These are phyloP conservation scores for Scaeva pyrastri DNA, from an alignment of 2,888 invertebrate species.

Conservation along the genomic window DNA sequence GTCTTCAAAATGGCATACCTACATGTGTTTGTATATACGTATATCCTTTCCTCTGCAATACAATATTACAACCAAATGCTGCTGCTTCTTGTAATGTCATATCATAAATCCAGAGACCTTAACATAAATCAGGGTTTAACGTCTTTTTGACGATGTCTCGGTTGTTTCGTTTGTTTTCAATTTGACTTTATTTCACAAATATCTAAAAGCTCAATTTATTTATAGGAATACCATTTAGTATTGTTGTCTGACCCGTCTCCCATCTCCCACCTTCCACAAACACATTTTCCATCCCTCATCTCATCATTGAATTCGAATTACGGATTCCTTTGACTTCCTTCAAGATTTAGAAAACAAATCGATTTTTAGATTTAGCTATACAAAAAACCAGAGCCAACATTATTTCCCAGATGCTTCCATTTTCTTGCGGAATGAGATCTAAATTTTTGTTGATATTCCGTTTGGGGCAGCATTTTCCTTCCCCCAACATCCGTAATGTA, in stretches of 20 bases:
- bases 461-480: background rate
- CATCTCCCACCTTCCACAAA: too few relatives aligned
- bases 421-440: constrained; percentile 14
- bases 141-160: constrained; percentile 43
- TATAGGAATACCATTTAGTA: constrained; percentile 1
- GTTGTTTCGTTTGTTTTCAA: constrained; percentile 57
- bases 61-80: constrained; percentile 25
- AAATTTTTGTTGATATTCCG: constrained; percentile 8
- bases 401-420: constrained; percentile 49
- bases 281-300: background rate
- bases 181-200: constrained; percentile 54
- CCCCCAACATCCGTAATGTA: background rate
- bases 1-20: too few relatives aligned
- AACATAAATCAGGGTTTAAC: constrained; percentile 48
- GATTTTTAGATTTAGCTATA: background rate
- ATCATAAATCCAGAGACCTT: constrained; percentile 52
- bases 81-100: constrained; percentile 31
- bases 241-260: background rate
- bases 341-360: constrained; percentile 3
- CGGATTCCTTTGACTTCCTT: constrained; percentile 29
- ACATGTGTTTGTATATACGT: too few relatives aligned
- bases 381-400: constrained; percentile 5
- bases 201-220: constrained; percentile 23
- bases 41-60: background rate
- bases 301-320: constrained; percentile 41